A percentile compares a stretch with the other conserved stretches of the same genome.
These are phyloP conservation scores for Sycophila sp. DNA, from an alignment of 1,140 invertebrate species.

Conservation along the genomic window DNA sequence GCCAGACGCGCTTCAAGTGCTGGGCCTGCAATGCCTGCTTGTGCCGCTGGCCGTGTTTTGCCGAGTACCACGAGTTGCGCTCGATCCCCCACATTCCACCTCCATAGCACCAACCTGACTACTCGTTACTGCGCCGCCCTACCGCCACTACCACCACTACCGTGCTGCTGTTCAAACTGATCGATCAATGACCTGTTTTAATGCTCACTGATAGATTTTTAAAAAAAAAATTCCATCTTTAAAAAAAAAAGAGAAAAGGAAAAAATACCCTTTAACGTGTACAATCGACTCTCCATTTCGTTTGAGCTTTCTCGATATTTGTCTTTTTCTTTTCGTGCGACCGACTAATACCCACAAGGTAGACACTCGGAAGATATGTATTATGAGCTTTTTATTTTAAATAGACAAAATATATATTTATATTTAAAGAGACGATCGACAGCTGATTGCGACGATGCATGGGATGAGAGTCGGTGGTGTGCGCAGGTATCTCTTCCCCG, in stretches of 20 bases:
- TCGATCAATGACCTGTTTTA: conserved; percentile 21
- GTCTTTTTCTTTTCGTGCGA: background rate
- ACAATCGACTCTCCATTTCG: background rate
- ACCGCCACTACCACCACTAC: background rate
- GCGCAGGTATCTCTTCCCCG: no score
- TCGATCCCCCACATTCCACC: conserved; percentile 64
- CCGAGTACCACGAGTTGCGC: conserved; percentile 64
- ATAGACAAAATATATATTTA: no score
- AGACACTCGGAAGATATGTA: background rate
- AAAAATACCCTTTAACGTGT: no score
- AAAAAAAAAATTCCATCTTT: no score
- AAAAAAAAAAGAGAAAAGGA: no score
- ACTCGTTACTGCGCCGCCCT: background rate
- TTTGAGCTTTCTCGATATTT: no score
- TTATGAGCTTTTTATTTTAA: no score
- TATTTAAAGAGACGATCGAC: background rate
- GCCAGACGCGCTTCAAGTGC: conserved; percentile 67
- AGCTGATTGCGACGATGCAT: background rate
- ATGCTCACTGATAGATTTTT: no score
- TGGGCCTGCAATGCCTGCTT: conserved; percentile 67
- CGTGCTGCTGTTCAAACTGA: background rate
- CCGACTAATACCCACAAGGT: conserved; percentile 23
- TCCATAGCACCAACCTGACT: conserved; percentile 62
- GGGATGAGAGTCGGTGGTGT: background rate
- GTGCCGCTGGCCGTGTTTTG: conserved; percentile 66